phyloP scores from a whole-genome alignment of 35 echinoderm and acorn worm species.

The Eucidaris tribuloides region DNA sequence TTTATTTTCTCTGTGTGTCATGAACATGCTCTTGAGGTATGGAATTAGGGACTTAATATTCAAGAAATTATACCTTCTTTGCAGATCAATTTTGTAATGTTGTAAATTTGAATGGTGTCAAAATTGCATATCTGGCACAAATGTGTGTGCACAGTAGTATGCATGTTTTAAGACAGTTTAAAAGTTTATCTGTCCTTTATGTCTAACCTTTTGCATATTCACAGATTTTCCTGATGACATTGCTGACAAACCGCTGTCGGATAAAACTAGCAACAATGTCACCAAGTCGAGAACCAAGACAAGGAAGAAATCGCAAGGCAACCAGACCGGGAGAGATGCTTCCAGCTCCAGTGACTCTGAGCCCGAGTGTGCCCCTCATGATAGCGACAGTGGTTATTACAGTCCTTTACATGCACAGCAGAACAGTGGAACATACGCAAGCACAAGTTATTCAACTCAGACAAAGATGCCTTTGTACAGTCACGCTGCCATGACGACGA shows the following conservation, averaged over 20 bases:
- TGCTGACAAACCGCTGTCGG: constrained; percentile 82
- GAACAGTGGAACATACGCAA: background rate
- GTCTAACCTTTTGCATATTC: too few relatives aligned
- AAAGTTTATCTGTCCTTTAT: background rate
- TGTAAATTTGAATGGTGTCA: too few relatives aligned
- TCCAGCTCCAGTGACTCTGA: constrained; percentile 79
- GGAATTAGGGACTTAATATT: too few relatives aligned
- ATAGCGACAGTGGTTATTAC: constrained; percentile 96
- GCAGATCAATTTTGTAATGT: too few relatives aligned
- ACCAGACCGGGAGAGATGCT: constrained; percentile 76
- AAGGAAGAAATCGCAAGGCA: constrained; percentile 69
- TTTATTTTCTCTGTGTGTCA: too few relatives aligned
- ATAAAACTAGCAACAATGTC: constrained; percentile 55
- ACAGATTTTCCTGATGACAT: constrained; percentile 95
- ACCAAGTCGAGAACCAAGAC: constrained; percentile 37
- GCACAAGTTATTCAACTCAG: background rate
- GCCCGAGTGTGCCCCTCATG: constrained; percentile 45
- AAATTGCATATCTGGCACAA: background rate
- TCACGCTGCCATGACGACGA: background rate
- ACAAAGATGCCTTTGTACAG: background rate
- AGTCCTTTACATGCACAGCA: constrained; percentile 67
- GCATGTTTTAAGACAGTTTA: background rate
- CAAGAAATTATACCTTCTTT: too few relatives aligned
- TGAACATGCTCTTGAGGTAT: too few relatives aligned
- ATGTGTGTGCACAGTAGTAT: background rate